A percentile compares a stretch with the other conserved stretches of the same genome.
Evolutionary conservation across 2,888 invertebrate species (phyloP).

Genomic region (Hirtodrosophila trivittata): DNA sequence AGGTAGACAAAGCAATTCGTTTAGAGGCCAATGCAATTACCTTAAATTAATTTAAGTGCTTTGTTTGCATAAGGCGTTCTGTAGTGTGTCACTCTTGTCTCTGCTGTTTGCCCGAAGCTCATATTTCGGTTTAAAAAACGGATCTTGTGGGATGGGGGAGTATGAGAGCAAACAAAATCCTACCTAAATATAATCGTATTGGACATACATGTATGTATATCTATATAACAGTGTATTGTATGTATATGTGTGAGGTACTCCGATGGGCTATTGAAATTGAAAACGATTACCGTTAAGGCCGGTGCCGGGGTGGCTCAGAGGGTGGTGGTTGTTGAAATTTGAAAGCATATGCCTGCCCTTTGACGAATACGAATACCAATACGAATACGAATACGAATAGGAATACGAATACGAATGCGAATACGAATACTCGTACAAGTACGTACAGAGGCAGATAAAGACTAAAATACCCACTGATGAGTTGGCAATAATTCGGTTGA

Average conservation of each 20-base stretch:
- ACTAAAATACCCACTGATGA: conserved; percentile 75
- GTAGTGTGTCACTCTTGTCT: conserved; percentile 25
- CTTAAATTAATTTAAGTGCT: conserved; percentile 63
- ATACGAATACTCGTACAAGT: conserved; percentile 15
- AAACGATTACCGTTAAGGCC: conserved; percentile 52
- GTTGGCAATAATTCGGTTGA: conserved; percentile 76
- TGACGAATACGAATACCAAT: conserved; percentile 29
- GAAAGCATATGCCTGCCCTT: conserved; percentile 67
- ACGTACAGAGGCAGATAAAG: conserved; percentile 62
- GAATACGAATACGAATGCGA: conserved; percentile 10
- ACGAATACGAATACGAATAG: conserved; percentile 15
- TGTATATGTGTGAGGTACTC: conserved; percentile 3
- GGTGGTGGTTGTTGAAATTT: conserved; percentile 47
- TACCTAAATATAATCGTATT: too few species aligned
- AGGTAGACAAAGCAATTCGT: conserved; percentile 4
- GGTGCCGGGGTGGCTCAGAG: conserved; percentile 15
- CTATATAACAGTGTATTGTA: too few species aligned
- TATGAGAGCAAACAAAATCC: too few species aligned
- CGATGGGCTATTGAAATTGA: conserved; percentile 18
- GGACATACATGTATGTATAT: conserved; percentile 2
- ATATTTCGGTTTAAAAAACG: conserved; percentile 51
- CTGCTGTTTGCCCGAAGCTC: conserved; percentile 35
- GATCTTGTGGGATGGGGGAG: too few species aligned
- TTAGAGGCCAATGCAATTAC: conserved; percentile 51
- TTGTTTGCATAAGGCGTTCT: conserved; percentile 47